Percentiles rank a stretch among this genome's conserved stretches.
phyloP scores from a whole-genome alignment of 1,140 invertebrate genomes.

The Schlechtendalia chinensis region DNA sequence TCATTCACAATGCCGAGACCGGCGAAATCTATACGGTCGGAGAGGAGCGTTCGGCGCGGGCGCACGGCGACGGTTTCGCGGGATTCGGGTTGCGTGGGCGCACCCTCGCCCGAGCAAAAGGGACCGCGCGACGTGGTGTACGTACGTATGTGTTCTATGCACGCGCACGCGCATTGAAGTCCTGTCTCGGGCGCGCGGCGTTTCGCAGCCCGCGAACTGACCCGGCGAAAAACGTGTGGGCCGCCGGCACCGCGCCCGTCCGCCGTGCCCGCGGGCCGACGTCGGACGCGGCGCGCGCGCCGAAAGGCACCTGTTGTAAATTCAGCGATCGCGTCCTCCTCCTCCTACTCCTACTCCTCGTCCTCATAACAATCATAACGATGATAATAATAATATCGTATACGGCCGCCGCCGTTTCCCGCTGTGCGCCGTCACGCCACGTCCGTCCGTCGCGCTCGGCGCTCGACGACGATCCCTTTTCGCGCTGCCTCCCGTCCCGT shows the following conservation, averaged over 20 bases:
- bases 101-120: too few species aligned
- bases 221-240: constrained; percentile 16
- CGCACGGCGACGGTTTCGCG: background rate
- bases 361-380: too few species aligned
- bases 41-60: background rate
- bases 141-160: background rate
- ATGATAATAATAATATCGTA: too few species aligned
- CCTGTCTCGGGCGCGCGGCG: too few species aligned
- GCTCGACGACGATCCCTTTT: background rate
- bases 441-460: too few species aligned
- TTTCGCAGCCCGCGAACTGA: too few species aligned
- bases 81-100: background rate
- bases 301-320: constrained; percentile 24
- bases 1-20: constrained; percentile 31
- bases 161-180: too few species aligned
- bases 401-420: background rate
- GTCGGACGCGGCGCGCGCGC: background rate
- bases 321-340: background rate
- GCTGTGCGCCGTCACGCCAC: too few species aligned
- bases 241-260: background rate
- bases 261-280: background rate
- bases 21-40: constrained; percentile 19
- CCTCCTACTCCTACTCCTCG: too few species aligned
- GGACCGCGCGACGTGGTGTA: background rate
- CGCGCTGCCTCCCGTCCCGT: background rate